Evolutionary conservation across 2,888 invertebrate genomes (phyloP).

Genomic region (Orthonychiurus folsomi): DNA sequence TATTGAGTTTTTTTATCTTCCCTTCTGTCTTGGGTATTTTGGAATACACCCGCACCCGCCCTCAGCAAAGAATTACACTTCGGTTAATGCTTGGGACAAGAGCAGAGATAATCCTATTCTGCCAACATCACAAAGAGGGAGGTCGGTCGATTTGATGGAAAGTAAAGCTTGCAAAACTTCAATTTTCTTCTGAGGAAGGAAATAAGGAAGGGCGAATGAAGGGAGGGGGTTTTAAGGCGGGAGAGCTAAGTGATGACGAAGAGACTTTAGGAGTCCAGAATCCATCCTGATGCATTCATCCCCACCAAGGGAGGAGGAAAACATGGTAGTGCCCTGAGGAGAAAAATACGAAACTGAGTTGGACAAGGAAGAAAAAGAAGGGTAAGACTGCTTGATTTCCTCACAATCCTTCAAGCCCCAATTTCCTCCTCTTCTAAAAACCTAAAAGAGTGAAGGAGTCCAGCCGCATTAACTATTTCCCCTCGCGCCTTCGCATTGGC

Average conservation of each 20-base stretch:
- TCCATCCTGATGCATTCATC: neutral
- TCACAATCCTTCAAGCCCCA: neutral
- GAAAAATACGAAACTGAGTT: neutral
- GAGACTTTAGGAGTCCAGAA: constrained; percentile 8
- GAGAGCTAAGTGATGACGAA: constrained; percentile 9
- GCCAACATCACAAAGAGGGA: constrained; percentile 16
- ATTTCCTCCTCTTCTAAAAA: neutral
- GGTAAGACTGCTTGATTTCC: neutral
- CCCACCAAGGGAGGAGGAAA: no score
- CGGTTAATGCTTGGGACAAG: neutral
- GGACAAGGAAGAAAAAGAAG: neutral
- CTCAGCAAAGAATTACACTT: no score
- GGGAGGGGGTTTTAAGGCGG: constrained; percentile 3
- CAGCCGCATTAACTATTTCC: neutral
- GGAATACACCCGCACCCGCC: no score
- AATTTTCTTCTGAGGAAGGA: constrained; percentile 18
- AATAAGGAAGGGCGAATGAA: constrained; percentile 12
- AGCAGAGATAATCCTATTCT: constrained; percentile 24
- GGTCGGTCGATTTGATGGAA: constrained; percentile 24
- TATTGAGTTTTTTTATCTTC: no score
- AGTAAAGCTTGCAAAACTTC: constrained; percentile 23
- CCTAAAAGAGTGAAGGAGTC: neutral
- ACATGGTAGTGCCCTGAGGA: neutral
- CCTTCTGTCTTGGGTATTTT: no score
- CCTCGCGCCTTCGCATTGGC: neutral